Evolutionary conservation across 1,140 invertebrate genomes (phyloP).

Genomic region (Scylla paramamosain): DNA sequence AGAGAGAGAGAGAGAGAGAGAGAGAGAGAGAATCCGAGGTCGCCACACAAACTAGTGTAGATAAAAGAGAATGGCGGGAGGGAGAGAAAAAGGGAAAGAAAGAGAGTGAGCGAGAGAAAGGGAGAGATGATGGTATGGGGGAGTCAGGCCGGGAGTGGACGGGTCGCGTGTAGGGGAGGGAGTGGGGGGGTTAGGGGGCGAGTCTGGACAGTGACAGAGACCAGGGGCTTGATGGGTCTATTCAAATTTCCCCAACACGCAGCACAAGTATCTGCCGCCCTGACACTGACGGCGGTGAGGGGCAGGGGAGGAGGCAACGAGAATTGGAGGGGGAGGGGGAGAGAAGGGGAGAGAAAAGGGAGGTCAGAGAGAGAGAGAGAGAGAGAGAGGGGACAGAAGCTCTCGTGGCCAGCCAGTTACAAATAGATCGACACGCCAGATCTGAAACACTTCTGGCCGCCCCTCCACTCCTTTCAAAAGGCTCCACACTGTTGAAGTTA

Average conservation of each 20-base stretch:
- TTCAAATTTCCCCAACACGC: constrained; percentile 58
- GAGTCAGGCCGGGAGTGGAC: neutral
- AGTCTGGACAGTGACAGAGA: constrained; percentile 57
- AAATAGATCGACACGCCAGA: too few relatives aligned
- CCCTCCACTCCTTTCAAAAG: too few relatives aligned
- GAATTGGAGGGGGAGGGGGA: too few relatives aligned
- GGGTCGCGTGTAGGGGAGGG: neutral
- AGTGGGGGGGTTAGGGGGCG: neutral
- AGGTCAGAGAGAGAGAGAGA: too few relatives aligned
- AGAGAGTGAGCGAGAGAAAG: neutral
- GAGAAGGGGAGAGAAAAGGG: too few relatives aligned
- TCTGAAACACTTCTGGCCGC: too few relatives aligned
- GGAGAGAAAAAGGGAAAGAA: neutral
- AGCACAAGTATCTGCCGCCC: constrained; percentile 42
- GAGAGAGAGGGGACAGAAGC: too few relatives aligned
- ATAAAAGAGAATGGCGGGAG: neutral
- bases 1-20: constrained; percentile 6
- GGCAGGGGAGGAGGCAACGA: neutral
- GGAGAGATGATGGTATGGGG: neutral
- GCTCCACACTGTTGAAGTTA: too few relatives aligned
- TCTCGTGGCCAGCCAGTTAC: too few relatives aligned
- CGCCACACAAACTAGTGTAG: neutral
- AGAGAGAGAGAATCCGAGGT: neutral
- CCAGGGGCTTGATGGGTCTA: constrained; percentile 60
- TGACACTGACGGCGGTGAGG: constrained; percentile 33